These are phyloP conservation scores for Ginglymostoma cirratum DNA, from an alignment of 2,113 vertebrate genomes.

Conservation along the genomic window DNA sequence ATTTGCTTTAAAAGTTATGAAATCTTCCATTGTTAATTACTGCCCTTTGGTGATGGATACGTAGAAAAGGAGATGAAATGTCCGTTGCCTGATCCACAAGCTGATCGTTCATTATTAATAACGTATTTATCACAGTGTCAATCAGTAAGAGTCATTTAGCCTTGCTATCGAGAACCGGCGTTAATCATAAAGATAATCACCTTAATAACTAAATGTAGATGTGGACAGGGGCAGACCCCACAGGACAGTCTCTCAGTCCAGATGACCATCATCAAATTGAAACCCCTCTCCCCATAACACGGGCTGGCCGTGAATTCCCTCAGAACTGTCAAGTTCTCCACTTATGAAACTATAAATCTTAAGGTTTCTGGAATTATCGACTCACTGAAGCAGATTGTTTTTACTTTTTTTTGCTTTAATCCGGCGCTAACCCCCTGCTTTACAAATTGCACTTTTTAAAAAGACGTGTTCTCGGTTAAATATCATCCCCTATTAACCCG, in stretches of 20 bases:
- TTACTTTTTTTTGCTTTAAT: conserved; percentile 58
- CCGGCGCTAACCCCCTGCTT: conserved; percentile 60
- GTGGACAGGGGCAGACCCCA: background rate
- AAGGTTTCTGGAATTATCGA: conserved; percentile 36
- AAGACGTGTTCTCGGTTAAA: conserved; percentile 36
- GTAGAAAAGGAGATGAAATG: background rate
- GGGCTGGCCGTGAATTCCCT: background rate
- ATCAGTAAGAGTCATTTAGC: background rate
- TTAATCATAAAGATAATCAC: background rate
- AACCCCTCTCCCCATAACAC: background rate
- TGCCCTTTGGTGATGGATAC: background rate
- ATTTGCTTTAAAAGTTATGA: background rate
- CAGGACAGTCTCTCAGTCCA: background rate
- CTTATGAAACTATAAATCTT: conserved; percentile 38
- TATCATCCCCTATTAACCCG: conserved; percentile 36
- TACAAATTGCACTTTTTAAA: conserved; percentile 42
- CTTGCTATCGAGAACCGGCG: background rate
- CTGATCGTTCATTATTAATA: conserved; percentile 13
- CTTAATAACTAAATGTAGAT: background rate
- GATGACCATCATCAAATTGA: background rate
- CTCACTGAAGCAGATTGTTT: conserved; percentile 53
- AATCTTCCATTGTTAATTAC: background rate
- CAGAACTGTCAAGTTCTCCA: background rate
- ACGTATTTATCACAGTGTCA: background rate
- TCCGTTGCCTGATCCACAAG: background rate